These are phyloP conservation scores for Cuculus canorus DNA, from an alignment of 2,797 vertebrate species.

Conservation along the genomic window DNA sequence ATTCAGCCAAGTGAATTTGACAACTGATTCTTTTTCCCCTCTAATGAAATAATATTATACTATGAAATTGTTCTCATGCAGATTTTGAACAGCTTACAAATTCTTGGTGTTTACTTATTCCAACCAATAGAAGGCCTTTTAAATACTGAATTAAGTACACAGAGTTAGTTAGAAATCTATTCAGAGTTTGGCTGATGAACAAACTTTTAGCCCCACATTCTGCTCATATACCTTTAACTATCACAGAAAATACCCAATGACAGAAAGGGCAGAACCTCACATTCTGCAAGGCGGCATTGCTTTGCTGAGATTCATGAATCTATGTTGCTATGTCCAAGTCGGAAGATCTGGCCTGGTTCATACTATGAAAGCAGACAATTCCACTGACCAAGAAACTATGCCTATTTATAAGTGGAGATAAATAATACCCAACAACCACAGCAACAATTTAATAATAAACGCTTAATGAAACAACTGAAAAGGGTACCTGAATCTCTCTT, in stretches of 20 bases:
- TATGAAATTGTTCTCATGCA: neutral
- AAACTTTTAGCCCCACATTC: neutral
- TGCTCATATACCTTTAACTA: neutral
- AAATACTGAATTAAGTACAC: neutral
- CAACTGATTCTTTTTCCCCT: neutral
- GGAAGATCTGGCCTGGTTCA: neutral
- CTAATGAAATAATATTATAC: neutral
- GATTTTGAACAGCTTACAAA: neutral
- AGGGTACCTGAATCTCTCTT: constrained; percentile 87
- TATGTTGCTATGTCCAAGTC: rapidly evolving
- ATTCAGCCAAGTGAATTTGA: neutral
- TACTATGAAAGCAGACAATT: neutral
- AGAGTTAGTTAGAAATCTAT: neutral
- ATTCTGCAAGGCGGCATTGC: neutral
- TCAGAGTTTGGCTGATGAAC: neutral
- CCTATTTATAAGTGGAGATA: neutral
- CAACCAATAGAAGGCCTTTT: neutral
- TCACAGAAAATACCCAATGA: neutral
- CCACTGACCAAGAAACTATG: neutral
- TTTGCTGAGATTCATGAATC: neutral
- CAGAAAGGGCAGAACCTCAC: neutral
- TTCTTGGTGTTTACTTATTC: neutral
- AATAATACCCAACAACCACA: neutral
- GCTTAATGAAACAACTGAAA: constrained; percentile 2
- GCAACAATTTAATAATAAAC: neutral